Evolutionary conservation across 1,140 invertebrate genomes (phyloP), one percentile per base, ranked within the genome.

Genomic region (Portunus trituberculatus): DNA sequence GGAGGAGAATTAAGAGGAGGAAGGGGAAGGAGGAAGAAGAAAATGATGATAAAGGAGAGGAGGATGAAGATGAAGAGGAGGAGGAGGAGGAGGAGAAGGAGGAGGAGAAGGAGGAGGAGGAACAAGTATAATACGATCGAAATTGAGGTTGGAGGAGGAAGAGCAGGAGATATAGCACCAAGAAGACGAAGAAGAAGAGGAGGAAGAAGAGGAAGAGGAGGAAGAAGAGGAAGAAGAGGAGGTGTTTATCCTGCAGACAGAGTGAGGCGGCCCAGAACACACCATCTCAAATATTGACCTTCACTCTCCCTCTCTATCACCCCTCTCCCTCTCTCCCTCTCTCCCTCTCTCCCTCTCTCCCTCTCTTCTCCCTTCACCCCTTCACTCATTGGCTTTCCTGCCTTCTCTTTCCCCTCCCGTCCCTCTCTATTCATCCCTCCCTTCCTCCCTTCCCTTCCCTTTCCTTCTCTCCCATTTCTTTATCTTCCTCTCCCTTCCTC

Each of bases 261-360:
- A 76, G 67, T n/a, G 67, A 76, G 67, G 67, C 67, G 25, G 0
- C 67, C 67, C 67, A 76, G 67, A 76, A 76, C 67, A 76, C 67
- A 76, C 67, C 67, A 76, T 20, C 67, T 76, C 67, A 76, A 76
- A 76, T 76, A 76, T 76, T 76, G 67, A 76, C 67, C 67, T 76
- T 76, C 20, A 76, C 67, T 76, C 25, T 25, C 67, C n/a, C 25
- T n/a, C 67, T n/a, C 67, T n/a, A 12, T n/a, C 25, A 7, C 67
- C n/a, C 8, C 6, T 20, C 20, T 20, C 20, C 20, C 20, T 20
- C n/a, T 20, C 67, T 76, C 67, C 20, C 20, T 76, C 67, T n/a
- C 67, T 7, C 20, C 8, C 67, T 59, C 52, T 20, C 20, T 20
- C 52, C 8, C 12, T 59, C 52, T 20, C 52, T 59, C 52, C 12